Conservation (phyloP, 2,797 vertebrate species). For the Avahi laniger region DNA sequence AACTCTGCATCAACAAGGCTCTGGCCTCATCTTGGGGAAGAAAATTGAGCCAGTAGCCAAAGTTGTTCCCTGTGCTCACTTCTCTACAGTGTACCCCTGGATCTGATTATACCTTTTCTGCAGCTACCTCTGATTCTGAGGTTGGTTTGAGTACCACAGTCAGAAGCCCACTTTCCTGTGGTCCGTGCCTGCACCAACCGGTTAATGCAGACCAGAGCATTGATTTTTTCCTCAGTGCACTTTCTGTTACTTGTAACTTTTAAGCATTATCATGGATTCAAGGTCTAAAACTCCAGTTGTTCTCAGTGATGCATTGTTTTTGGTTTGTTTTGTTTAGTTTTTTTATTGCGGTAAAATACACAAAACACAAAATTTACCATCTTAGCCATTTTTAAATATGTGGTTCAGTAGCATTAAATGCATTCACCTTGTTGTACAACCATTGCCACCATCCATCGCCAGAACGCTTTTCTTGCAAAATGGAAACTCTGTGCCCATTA, state of each 20-base stretch:
- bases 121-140: neutral
- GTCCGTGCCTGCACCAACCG: neutral
- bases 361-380: neutral
- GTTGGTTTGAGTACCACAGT: neutral
- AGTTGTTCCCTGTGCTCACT: neutral
- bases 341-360: neutral
- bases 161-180: neutral
- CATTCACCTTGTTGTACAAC: neutral
- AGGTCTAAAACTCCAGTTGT: neutral
- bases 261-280: neutral
- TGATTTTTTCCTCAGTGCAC: neutral
- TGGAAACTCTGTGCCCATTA: neutral
- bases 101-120: neutral
- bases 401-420: neutral
- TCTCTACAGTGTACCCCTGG: neutral
- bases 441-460: neutral
- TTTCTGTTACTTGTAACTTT: neutral
- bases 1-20: neutral
- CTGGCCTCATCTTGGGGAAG: neutral
- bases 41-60: neutral
- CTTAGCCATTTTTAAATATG: neutral
- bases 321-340: neutral
- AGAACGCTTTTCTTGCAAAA: neutral
- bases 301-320: neutral
- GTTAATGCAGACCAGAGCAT: fast-evolving